Evolutionary conservation across 2,797 vertebrate genomes (phyloP), one percentile per base, ranked within the genome.

Genomic region (Macroramphosus scolopax): DNA sequence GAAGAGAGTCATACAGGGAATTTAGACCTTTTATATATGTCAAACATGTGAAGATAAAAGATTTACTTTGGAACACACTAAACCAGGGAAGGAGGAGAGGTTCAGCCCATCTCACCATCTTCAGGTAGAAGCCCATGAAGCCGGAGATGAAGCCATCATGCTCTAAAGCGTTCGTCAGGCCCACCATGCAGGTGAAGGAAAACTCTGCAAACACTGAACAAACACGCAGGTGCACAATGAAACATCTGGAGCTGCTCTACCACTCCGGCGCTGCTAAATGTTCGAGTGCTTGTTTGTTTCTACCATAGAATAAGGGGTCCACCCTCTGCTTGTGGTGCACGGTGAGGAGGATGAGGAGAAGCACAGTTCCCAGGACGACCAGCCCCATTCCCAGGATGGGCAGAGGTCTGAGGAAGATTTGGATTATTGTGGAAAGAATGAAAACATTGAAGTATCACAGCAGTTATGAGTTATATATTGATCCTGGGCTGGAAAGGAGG

Each of bases 261-360:
- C 12, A 39, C n/a, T n/a, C n/a, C n/a, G 15, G 14, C 7, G 11
- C 16, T 10, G 8, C 13, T 8, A 17, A 5, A 7, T 1, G 14
- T 10, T 5, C 2, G 22, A 24, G 14, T 24, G 17, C 28, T 9
- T 41, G 17, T 47, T 33, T 17, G n/a, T 41, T 13, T n/a, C 14
- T 85, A 95, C 94, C 89, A 0, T 92, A 94, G 71, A 89, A 94
- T 20, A 95, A 80, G 3, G 91, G 89, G 41, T 95, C 92, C 53
- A 90, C 75, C 6, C 81, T 85, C 12, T 36, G 74, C 51, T 48
- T 78, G 42, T 77, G 37, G n/a, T 35, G 69, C 1, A 84, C 77
- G 5, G 59, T 15, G 24, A 90, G 51, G 51, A 78, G 72, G 35
- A 87, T 51, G 46, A 92, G 2, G 6, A 86, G 63, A 5, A 84